Base-by-base conservation (phyloP, 2,797 vertebrate species). In the Emydoidea blandingii region DNA sequence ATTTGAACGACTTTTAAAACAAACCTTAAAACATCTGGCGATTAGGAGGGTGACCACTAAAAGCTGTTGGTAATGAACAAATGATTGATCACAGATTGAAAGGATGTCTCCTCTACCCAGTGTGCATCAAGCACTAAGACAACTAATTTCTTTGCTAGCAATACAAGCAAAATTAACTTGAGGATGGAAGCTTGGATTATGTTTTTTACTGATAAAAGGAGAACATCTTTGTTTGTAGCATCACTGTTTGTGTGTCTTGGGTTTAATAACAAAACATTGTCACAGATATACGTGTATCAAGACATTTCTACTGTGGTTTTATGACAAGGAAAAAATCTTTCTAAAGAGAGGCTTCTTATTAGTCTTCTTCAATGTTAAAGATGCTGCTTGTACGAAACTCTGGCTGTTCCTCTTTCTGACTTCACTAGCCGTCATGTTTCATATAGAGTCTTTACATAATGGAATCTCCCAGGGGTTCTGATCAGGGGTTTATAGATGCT, bases 41-140 rank as follows among this genome's bases (percentile, higher is more conserved):
- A 49, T 52, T 2, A 1, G 12, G 47, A 88, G 62, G 7, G 0
- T 29, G 57, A 6, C 11, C 2, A 27, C 6, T n/a, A 3, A 1
- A 6, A 2, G 5, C 56, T 1, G 4, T 31, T 27, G 0, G 0
- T 6, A 12, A 12, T 4, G 25, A 72, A 1, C 12, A 41, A 8
- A 1, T 8, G 23, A 1, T 1, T 68, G 62, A 47, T n/a, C 54
- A 12, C 0, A 8, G 19, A 68, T 5, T 72, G 19, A 41, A 72
- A 72, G n/a, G n/a, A 21, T 41, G n/a, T 72, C n/a, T 72, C n/a
- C n/a, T 41, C 9, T 72, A 37, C 8, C 25, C 14, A 49, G 14
- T 27, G 41, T 78, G 14, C 44, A 5, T 49, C 3, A 3, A 44
- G 14, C 14, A 15, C 44, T 16, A 78, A 47, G 41, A 78, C 44